These are phyloP conservation scores for Bombus pascuorum DNA, from an alignment of 1,140 invertebrate species.

Conservation along the genomic window DNA sequence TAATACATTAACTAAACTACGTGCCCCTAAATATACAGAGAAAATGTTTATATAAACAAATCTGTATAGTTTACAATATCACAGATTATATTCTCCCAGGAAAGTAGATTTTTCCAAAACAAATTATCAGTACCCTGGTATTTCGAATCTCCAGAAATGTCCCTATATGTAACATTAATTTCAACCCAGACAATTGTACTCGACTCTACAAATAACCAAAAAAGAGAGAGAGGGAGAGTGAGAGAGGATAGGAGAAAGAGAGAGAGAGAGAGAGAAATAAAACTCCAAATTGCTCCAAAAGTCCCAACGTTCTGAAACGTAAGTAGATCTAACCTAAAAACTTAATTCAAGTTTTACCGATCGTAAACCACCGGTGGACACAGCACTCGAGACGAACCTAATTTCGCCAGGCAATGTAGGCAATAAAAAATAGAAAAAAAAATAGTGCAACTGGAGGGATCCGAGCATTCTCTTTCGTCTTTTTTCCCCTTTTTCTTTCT, in stretches of 20 bases:
- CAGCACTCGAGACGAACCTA: not conserved
- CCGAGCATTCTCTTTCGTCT: constrained; percentile 20
- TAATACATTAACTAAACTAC: too few species aligned
- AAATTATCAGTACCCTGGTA: too few species aligned
- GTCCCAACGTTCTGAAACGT: not conserved
- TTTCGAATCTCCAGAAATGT: too few species aligned
- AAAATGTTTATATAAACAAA: not conserved
- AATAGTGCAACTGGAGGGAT: constrained; percentile 1
- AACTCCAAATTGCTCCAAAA: not conserved
- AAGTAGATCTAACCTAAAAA: not conserved
- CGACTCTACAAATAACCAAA: too few species aligned
- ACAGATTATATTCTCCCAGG: too few species aligned
- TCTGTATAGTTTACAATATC: not conserved
- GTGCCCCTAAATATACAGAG: too few species aligned
- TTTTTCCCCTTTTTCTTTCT: constrained; percentile 45
- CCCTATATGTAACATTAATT: too few species aligned
- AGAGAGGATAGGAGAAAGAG: not conserved
- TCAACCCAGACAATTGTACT: too few species aligned
- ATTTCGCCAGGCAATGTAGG: not conserved
- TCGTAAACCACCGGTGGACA: not conserved
- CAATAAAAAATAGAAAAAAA: constrained; percentile 15
- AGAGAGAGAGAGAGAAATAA: not conserved
- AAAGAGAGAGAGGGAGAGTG: not conserved
- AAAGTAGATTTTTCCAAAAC: too few species aligned
- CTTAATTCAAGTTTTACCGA: not conserved